Evolutionary conservation across 2,113 vertebrate species (phyloP), one percentile per base, ranked within the genome.

Genomic region (Pelvicachromis taeniatus): DNA sequence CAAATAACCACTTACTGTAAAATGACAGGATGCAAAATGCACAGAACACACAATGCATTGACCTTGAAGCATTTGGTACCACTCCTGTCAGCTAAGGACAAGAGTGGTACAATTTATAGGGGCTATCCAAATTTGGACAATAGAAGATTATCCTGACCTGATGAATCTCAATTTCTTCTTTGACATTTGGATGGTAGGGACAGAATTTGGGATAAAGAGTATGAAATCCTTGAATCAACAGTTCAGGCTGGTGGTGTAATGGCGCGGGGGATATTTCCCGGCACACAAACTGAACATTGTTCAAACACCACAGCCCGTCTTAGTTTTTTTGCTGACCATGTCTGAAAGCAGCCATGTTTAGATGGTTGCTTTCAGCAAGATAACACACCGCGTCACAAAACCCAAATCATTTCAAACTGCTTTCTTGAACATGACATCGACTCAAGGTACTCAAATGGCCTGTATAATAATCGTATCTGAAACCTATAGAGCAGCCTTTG

Each of bases 211-310:
- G 9, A 48, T 73, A 48, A 48, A 23, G 10, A 73, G 17, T 45
- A 73, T 29, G 65, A 29, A 73, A 73, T 21, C 0, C 14, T 73
- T 29, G 40, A 29, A 45, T 73, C 65, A 73, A 48, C 40, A 45
- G 9, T 45, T 70, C 14, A 73, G 0, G 40, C 9, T 48, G 65
- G 40, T 70, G 40, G 40, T 48, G 40, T 29, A 29, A 73, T 29
- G 40, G 40, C 9, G 0, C 0, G 9, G 23, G 40, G 42, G 42
- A 10, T 10, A 48, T 48, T 73, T 73, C 16, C 40, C 26, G 9
- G 40, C 0, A 1, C 9, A 48, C 40, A 45, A 48, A 48, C 68
- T 48, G 14, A 73, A 42, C 2, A 73, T 4, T 3, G 2, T 26
- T 45, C 13, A 26, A 70, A 73, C 23, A 73, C 38, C 40, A 4